phyloP scores from a whole-genome alignment of 1,140 invertebrate genomes.

The Atta colombica region DNA sequence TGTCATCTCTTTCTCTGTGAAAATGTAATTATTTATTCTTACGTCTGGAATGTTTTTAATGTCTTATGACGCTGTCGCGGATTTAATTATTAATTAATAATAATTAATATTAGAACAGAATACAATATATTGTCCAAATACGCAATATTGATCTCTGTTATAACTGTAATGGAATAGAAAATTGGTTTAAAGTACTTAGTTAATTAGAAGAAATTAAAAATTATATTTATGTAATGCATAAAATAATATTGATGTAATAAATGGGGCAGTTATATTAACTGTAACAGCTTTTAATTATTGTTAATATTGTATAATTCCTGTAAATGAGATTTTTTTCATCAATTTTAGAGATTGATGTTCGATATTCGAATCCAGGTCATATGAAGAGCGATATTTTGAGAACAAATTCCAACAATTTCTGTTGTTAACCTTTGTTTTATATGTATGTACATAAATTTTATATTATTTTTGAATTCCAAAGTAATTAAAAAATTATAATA shows the following conservation, averaged over 20 bases:
- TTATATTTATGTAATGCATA: not conserved
- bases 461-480: not conserved
- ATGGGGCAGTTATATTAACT: not conserved
- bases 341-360: not conserved
- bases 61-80: not conserved
- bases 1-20: no score
- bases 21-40: not conserved
- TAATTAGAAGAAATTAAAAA: not conserved
- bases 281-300: conserved; percentile 5
- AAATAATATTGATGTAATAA: conserved; percentile 13
- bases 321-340: not conserved
- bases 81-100: conserved; percentile 9
- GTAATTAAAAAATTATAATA: not conserved
- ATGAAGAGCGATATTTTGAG: no score
- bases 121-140: not conserved
- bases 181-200: not conserved
- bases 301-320: not conserved
- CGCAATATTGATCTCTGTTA: not conserved
- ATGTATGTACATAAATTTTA: not conserved
- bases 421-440: not conserved
- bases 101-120: conserved; percentile 12
- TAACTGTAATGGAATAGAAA: conserved; percentile 4
- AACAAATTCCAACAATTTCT: not conserved
- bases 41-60: conserved; percentile 9
- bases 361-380: not conserved